Evolutionary conservation across 2,113 vertebrate genomes (phyloP).

Genomic region (Lipophrys pholis): DNA sequence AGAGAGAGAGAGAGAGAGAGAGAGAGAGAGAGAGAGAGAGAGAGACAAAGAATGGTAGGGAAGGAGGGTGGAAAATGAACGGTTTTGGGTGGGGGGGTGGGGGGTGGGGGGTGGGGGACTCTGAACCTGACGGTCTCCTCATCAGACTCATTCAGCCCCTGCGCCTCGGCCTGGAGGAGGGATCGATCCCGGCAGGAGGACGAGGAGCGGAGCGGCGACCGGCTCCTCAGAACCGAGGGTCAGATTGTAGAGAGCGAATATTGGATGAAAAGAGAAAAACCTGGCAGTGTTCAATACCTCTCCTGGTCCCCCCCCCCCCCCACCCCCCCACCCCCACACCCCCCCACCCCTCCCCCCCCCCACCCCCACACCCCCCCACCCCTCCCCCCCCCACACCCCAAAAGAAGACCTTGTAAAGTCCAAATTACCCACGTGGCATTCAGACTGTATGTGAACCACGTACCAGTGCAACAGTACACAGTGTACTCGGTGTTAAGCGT

Average conservation of each 20-base stretch:
- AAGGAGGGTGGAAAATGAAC: conserved; percentile 23
- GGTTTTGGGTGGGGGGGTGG: conserved; percentile 18
- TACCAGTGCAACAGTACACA: neutral
- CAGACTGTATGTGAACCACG: neutral
- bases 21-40: conserved; percentile 6
- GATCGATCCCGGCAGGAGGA: conserved; percentile 25
- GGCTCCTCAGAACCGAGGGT: conserved; percentile 1
- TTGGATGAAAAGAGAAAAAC: neutral
- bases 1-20: conserved; percentile 38
- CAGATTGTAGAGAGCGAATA: neutral
- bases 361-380: neutral
- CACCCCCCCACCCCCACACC: too few relatives aligned
- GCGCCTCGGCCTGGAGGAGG: conserved; percentile 21
- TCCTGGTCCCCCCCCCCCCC: too few relatives aligned
- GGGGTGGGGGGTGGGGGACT: conserved; percentile 22
- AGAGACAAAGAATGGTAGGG: conserved; percentile 6
- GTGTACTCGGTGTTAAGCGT: neutral
- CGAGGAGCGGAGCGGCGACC: conserved; percentile 16
- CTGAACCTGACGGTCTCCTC: conserved; percentile 11
- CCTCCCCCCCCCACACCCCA: neutral
- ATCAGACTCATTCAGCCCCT: conserved; percentile 22
- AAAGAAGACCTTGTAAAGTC: neutral
- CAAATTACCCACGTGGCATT: neutral
- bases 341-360: too few relatives aligned
- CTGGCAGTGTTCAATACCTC: neutral